Conservation (phyloP, 1,140 invertebrate species). For the Pogonus chalceus region DNA sequence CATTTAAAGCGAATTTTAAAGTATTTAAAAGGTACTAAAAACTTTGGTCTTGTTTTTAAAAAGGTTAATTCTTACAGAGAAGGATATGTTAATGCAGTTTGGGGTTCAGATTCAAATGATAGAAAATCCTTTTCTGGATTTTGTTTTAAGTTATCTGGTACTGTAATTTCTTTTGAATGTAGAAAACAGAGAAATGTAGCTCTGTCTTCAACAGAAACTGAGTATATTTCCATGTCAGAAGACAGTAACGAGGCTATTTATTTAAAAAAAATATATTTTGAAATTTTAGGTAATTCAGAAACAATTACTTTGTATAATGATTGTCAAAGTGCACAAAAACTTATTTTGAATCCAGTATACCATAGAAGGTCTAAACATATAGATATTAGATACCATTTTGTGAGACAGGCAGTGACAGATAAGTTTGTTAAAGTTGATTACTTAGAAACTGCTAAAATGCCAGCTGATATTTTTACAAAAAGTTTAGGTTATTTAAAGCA, state of each 20-base stretch:
- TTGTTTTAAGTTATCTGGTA: conserved; percentile 20
- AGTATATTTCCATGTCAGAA: conserved; percentile 25
- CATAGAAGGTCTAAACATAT: conserved; percentile 31
- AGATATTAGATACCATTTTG: conserved; percentile 22
- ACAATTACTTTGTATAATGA: conserved; percentile 12
- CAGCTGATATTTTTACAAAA: conserved; percentile 26
- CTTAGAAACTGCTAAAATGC: conserved; percentile 16
- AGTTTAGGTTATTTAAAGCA: too few species aligned
- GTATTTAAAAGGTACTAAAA: conserved; percentile 29
- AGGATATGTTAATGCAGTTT: conserved; percentile 28
- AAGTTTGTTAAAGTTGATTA: conserved; percentile 13
- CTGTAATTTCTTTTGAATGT: conserved; percentile 21
- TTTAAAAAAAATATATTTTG: conserved; percentile 14
- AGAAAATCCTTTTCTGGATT: conserved; percentile 28
- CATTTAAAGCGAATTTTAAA: conserved; percentile 26
- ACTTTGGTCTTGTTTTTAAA: conserved; percentile 5
- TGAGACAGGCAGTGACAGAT: conserved; percentile 14
- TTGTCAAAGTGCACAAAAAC: conserved; percentile 25
- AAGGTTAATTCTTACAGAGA: conserved; percentile 1
- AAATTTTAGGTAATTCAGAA: too few species aligned
- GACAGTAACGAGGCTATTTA: conserved; percentile 16
- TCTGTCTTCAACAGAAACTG: conserved; percentile 29
- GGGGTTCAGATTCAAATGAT: conserved; percentile 24
- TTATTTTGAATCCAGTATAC: conserved; percentile 33
- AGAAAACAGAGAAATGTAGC: conserved; percentile 27